These are phyloP conservation scores for Aythya baeri DNA, from an alignment of 2,113 vertebrate genomes.

Conservation along the genomic window DNA sequence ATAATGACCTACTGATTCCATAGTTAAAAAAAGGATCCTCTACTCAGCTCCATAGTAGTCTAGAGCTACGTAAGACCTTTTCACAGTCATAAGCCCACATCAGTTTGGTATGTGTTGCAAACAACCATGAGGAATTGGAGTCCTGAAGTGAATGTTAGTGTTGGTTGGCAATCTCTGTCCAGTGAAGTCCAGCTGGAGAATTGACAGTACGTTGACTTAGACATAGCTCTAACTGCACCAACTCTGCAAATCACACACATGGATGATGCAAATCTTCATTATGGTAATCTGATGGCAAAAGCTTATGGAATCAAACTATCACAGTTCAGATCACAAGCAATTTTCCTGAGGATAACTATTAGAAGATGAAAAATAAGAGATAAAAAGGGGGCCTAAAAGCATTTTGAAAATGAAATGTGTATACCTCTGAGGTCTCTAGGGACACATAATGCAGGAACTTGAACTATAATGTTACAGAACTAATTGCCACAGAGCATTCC, in stretches of 20 bases:
- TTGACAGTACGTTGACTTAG: background rate
- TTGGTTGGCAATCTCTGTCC: background rate
- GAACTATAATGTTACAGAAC: constrained; percentile 44
- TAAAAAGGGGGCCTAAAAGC: background rate
- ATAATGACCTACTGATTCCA: background rate
- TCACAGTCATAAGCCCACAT: background rate
- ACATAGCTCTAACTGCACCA: background rate
- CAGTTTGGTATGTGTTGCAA: background rate
- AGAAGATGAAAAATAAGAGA: background rate
- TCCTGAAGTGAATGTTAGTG: background rate
- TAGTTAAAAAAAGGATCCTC: background rate
- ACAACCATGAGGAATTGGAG: background rate
- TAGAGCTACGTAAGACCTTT: background rate
- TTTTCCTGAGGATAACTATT: background rate
- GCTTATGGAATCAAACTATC: background rate
- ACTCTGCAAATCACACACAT: background rate
- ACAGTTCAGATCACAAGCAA: background rate
- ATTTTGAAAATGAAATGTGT: background rate
- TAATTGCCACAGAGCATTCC: constrained; percentile 44
- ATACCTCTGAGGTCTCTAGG: constrained; percentile 3
- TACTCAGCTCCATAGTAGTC: background rate
- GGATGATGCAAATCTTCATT: background rate
- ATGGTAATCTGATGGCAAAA: background rate
- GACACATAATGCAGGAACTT: background rate
- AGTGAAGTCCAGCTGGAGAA: background rate